These are phyloP conservation scores for Athene noctua DNA, from an alignment of 2,113 vertebrate species.

Conservation along the genomic window DNA sequence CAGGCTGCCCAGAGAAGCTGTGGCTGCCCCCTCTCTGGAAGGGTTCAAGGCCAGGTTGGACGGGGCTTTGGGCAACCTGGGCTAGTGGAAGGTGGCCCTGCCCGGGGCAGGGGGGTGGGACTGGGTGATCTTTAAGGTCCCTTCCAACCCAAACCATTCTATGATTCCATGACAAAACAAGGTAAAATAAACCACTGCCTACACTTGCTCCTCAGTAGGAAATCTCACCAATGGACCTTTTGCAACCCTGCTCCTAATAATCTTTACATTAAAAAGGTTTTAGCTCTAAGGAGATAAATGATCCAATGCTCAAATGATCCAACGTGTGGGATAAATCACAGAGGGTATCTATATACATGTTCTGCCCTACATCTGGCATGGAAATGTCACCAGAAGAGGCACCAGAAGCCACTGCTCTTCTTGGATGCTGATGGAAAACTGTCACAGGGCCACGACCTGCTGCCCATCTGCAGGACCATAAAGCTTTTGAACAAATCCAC, in stretches of 20 bases:
- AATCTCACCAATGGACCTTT: background rate
- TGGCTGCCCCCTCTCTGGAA: too few species aligned
- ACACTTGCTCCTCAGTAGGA: background rate
- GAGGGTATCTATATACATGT: background rate
- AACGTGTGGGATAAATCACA: rapidly evolving
- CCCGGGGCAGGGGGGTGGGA: too few species aligned
- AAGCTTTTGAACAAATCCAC: background rate
- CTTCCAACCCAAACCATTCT: too few species aligned
- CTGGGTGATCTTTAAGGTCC: too few species aligned
- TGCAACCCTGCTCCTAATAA: background rate
- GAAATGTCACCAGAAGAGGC: background rate
- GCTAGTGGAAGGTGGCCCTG: too few species aligned
- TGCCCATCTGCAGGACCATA: background rate
- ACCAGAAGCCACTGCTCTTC: background rate
- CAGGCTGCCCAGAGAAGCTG: too few species aligned
- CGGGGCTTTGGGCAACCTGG: too few species aligned
- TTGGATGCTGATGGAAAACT: background rate
- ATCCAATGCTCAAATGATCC: background rate
- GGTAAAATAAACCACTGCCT: rapidly evolving
- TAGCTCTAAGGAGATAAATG: background rate
- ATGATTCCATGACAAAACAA: background rate
- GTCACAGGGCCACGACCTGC: background rate
- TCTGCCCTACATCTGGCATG: background rate
- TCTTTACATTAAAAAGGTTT: rapidly evolving
- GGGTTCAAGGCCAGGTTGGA: too few species aligned